These are phyloP conservation scores for Cydia amplana DNA, from an alignment of 1,140 invertebrate genomes.

Conservation along the genomic window DNA sequence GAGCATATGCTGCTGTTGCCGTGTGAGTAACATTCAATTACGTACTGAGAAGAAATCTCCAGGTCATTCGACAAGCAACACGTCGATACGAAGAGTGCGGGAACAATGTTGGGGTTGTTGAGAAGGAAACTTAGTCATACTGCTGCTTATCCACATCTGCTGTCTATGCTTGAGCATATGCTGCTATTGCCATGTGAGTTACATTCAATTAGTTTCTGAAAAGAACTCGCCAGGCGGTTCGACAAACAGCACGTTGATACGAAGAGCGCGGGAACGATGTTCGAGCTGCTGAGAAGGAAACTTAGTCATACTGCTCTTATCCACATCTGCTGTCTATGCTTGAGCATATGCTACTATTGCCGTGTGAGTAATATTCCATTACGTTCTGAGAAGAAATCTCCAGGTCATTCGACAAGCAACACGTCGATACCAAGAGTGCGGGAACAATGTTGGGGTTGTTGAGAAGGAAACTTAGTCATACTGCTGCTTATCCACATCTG, in stretches of 20 bases:
- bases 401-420: constrained; percentile 93
- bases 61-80: too few relatives aligned
- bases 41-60: too few relatives aligned
- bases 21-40: too few relatives aligned
- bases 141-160: too few relatives aligned
- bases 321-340: constrained; percentile 95
- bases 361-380: constrained; percentile 93
- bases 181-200: too few relatives aligned
- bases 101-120: too few relatives aligned
- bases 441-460: constrained; percentile 96
- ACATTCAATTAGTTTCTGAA: constrained; percentile 73
- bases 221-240: constrained; percentile 95
- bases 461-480: constrained; percentile 93
- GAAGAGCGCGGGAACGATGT: constrained; percentile 96
- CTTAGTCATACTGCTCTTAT: constrained; percentile 94
- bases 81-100: too few relatives aligned
- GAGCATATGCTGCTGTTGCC: too few relatives aligned
- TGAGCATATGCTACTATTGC: constrained; percentile 94
- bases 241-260: constrained; percentile 96
- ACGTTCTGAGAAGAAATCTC: too few relatives aligned
- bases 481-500: constrained; percentile 95
- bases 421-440: constrained; percentile 97
- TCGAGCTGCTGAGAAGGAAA: constrained; percentile 94
- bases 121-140: too few relatives aligned
- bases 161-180: too few relatives aligned